Evolutionary conservation across 53 echinoderm and acorn worm species (phyloP), one percentile per base, ranked within the genome.

Genomic region (Echinarachnius parma): DNA sequence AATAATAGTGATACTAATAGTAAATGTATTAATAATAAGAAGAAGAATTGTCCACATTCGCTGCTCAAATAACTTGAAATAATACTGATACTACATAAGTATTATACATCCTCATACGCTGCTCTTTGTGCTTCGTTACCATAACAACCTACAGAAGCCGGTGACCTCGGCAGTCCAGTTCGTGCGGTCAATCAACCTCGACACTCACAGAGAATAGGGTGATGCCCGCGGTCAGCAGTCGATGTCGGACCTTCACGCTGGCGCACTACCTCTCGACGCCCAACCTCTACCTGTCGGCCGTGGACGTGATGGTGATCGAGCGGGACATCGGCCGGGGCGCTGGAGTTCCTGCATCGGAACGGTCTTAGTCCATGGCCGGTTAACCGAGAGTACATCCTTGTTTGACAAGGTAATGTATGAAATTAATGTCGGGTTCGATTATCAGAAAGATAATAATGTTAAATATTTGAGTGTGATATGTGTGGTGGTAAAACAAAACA

Each of bases 331-430:
- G 78, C 21, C 64, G 78, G n/a, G 32, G 95, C 95, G 18, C 79
- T 95, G 19, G 89, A 86, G 27, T 90, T 95, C 66, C 82, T 95
- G 3, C 95, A 95, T 57, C 78, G 79, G 65, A 81, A 81, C 65
- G 90, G 87, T n/a, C 21, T 67, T 84, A 23, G 80, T 83, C 5
- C 95, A 95, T 53, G 90, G 90, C n/a, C 74, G 77, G 37, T 66
- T 95, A 4, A 74, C 87, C 18, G 95, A 90, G 35, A 87, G 57
- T 80, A 86, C 34, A 90, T 93, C 4, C 81, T 90, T n/a, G 78
- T 93, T n/a, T 27, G 94, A 93, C 66, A 89, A 93, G 89, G 93
- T 93, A 56, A 46, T 59, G 14, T 0, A 61, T 53, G 24, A 28
- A 9, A 39, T 39, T 39, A n/a, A n/a, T n/a, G n/a, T n/a, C n/a